A percentile compares a stretch with the other conserved stretches of the same genome.
These are phyloP conservation scores for Paedocypris sp. DNA, from an alignment of 2,113 vertebrate genomes.

Conservation along the genomic window DNA sequence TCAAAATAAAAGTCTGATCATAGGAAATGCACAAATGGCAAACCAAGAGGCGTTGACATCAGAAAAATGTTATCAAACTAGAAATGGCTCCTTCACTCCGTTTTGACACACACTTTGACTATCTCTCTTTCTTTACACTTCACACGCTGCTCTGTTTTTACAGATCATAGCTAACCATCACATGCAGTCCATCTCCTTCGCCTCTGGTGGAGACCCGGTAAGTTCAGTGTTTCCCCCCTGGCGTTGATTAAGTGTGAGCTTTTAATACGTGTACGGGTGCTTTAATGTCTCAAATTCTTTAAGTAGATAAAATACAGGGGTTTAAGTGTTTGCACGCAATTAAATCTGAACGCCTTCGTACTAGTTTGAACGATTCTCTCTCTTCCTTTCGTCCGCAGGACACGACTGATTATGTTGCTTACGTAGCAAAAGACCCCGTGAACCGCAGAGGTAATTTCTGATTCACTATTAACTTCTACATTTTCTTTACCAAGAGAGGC, in stretches of 20 bases:
- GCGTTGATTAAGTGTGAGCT: too few species aligned
- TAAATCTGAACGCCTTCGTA: too few species aligned
- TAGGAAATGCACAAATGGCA: too few species aligned
- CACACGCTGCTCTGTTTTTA: conserved; percentile 24
- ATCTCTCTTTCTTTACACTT: neutral
- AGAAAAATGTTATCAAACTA: too few species aligned
- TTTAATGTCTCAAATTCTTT: too few species aligned
- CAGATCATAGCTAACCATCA: conserved; percentile 98
- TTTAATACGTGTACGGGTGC: too few species aligned
- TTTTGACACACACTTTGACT: neutral
- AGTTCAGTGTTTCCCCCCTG: too few species aligned
- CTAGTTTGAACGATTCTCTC: neutral
- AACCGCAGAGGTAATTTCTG: conserved; percentile 97
- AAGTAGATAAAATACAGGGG: too few species aligned
- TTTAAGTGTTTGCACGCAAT: too few species aligned
- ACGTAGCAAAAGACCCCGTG: conserved; percentile 96
- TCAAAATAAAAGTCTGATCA: too few species aligned
- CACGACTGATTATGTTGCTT: conserved; percentile 91
- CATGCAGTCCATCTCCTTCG: conserved; percentile 98
- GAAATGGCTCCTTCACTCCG: neutral
- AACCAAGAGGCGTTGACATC: too few species aligned
- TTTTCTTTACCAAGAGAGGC: too few species aligned
- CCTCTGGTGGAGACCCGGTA: conserved; percentile 93
- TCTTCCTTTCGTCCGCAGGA: conserved; percentile 61
- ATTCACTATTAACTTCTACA: neutral